Percentiles rank a stretch among this genome's conserved stretches.
phyloP scores from a whole-genome alignment of 2,797 vertebrate genomes.

The Luscinia luscinia region DNA sequence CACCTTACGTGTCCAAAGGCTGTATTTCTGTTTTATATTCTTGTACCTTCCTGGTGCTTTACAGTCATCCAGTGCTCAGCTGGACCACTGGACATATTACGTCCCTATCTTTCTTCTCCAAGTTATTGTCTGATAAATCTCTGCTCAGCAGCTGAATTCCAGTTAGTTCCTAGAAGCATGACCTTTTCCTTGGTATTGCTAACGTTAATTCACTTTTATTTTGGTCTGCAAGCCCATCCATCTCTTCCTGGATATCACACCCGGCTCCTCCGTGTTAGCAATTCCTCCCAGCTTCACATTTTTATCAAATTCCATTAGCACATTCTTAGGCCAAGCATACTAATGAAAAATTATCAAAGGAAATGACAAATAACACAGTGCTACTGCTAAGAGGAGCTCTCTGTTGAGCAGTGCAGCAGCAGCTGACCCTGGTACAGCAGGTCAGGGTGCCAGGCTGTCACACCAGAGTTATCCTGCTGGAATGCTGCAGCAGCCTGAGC shows the following conservation, averaged over 20 bases:
- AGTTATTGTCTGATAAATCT: background rate
- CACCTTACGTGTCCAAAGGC: background rate
- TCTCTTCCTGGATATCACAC: background rate
- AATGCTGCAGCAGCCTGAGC: background rate
- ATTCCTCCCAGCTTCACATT: constrained; percentile 8
- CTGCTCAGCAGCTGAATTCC: background rate
- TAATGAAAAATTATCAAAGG: constrained; percentile 6
- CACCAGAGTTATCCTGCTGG: background rate
- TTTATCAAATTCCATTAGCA: constrained; percentile 30
- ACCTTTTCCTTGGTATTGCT: constrained; percentile 9
- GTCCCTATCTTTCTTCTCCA: background rate
- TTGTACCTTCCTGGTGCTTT: background rate
- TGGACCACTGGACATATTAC: background rate
- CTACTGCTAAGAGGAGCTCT: background rate
- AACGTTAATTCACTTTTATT: constrained; percentile 49
- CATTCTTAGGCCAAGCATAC: background rate
- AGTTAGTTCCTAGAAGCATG: background rate
- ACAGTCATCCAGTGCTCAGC: background rate
- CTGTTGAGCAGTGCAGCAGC: background rate
- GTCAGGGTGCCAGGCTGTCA: background rate
- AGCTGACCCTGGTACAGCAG: background rate
- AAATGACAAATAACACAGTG: background rate
- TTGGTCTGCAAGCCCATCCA: background rate
- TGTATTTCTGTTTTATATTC: background rate
- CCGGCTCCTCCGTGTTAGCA: background rate